Percentiles rank a stretch among this genome's conserved stretches.
phyloP scores from a whole-genome alignment of 2,113 vertebrate genomes.

The Oncorhynchus kisutch region DNA sequence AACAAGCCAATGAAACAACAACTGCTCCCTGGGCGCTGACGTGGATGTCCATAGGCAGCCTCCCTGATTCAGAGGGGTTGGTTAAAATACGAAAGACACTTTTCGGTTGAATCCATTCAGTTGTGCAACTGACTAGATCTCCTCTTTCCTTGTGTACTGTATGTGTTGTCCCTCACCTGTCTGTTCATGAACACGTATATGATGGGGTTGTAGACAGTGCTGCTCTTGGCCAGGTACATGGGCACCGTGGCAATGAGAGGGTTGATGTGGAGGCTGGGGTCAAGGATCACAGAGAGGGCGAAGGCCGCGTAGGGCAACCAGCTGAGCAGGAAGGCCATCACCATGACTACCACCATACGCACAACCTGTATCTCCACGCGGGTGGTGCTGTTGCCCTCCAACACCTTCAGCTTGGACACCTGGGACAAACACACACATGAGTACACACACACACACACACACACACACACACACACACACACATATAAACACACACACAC shows the following conservation, averaged over 20 bases:
- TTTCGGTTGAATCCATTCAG: too few species aligned
- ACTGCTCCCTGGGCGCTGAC: too few species aligned
- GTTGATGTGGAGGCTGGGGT: conserved; percentile 62
- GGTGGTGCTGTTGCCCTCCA: conserved; percentile 57
- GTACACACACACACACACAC: background rate
- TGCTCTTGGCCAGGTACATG: conserved; percentile 68
- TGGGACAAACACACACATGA: conserved; percentile 22
- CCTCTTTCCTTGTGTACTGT: background rate
- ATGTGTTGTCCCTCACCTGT: conserved; percentile 56
- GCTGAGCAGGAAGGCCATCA: conserved; percentile 67
- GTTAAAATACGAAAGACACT: too few species aligned
- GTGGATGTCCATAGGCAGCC: too few species aligned
- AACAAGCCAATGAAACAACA: too few species aligned
- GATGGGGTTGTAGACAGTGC: conserved; percentile 68
- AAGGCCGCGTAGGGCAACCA: conserved; percentile 70
- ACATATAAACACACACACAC: background rate
- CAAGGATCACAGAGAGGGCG: conserved; percentile 55
- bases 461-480: background rate
- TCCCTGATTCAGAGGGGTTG: too few species aligned
- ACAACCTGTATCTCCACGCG: conserved; percentile 56
- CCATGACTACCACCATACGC: conserved; percentile 67
- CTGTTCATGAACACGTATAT: conserved; percentile 75
- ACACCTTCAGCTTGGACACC: conserved; percentile 64
- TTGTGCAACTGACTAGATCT: too few species aligned
- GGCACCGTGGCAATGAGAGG: conserved; percentile 62